Conservation (phyloP, 2,888 invertebrate genomes). For the Luperina nickerlii region DNA sequence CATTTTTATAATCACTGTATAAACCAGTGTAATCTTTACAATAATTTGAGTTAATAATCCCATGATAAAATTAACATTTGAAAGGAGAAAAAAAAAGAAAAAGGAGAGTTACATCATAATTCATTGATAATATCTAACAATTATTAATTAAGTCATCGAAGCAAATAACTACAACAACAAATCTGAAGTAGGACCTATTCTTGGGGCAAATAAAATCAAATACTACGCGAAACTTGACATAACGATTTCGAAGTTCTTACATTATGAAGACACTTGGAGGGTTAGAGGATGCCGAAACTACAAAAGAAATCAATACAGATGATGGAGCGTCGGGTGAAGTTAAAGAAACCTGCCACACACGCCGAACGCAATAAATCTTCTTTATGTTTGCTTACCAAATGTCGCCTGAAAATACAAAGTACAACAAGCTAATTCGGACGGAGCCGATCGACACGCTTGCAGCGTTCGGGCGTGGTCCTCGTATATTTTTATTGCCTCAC, state of each 20-base stretch:
- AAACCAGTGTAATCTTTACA: constrained; percentile 29
- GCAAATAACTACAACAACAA: background rate
- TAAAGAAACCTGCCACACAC: constrained; percentile 80
- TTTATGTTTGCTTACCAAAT: constrained; percentile 86
- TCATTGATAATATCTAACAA: constrained; percentile 6
- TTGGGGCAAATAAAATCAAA: constrained; percentile 3
- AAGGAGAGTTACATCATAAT: constrained; percentile 5
- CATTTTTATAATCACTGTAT: constrained; percentile 47
- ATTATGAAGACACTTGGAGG: constrained; percentile 38
- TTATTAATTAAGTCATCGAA: background rate
- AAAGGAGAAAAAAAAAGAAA: background rate
- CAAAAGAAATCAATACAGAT: constrained; percentile 71
- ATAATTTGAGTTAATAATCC: background rate
- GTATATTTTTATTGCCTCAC: constrained; percentile 83
- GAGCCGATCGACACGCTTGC: constrained; percentile 79
- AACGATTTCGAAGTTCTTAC: constrained; percentile 30
- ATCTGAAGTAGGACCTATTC: background rate
- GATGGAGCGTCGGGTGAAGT: constrained; percentile 71
- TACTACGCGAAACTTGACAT: constrained; percentile 14
- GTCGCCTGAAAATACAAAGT: constrained; percentile 79
- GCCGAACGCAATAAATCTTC: constrained; percentile 84
- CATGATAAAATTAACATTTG: constrained; percentile 12
- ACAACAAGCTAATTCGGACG: constrained; percentile 80
- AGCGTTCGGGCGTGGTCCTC: constrained; percentile 79
- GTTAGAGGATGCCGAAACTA: constrained; percentile 58